Base-by-base conservation (phyloP, 2,113 vertebrate species). In the Dicrurus megarhynchus region DNA sequence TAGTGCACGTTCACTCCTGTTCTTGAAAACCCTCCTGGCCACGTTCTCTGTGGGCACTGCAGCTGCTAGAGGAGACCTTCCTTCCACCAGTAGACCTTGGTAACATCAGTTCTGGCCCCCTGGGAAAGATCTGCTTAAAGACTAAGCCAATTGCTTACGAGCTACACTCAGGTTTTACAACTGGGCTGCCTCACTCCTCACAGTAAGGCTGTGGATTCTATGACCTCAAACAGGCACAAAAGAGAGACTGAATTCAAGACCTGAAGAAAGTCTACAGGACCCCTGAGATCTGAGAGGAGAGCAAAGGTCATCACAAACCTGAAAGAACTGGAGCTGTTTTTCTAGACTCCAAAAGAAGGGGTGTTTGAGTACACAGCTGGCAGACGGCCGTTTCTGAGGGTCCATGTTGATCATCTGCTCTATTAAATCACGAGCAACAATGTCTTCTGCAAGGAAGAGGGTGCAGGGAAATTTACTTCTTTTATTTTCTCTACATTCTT, bases 261-360 rank as follows among this genome's bases (percentile, higher is more conserved):
- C 1, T 61, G 46, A 60, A 65, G 16, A 47, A 53, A 26, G 39
- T 24, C 41, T 80, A 37, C 46, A 50, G 49, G 10, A 55, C 24
- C 24, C 35, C 53, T 82, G 50, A 86, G 56, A 84, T 79, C 52
- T 13, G 18, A 75, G 37, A 87, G 32, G 39, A 87, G 5, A 52
- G 28, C 67, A 90, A 89, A 92, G 19, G 41, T 41, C 41, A 71
- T 39, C 50, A 95, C 95, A 76, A 75, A 99, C 99, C 99, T 99
- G 99, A 84, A 99, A 99, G 96, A 99, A 99, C 89, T 99, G 99
- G 53, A 99, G 98, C 98, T 99, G 99, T 91, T 99, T 99, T 78
- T 99, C 99, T 73, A 99, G 97, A 89, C 98, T 98, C 99, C 99
- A 99, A 95, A 99, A 99, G 97, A 99, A 99, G 0, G 99, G 99